Evolutionary conservation across 64 coral and sea anemone species (phyloP), one percentile per base, ranked within the genome.

Genomic region (Stichodactyla mertensii): DNA sequence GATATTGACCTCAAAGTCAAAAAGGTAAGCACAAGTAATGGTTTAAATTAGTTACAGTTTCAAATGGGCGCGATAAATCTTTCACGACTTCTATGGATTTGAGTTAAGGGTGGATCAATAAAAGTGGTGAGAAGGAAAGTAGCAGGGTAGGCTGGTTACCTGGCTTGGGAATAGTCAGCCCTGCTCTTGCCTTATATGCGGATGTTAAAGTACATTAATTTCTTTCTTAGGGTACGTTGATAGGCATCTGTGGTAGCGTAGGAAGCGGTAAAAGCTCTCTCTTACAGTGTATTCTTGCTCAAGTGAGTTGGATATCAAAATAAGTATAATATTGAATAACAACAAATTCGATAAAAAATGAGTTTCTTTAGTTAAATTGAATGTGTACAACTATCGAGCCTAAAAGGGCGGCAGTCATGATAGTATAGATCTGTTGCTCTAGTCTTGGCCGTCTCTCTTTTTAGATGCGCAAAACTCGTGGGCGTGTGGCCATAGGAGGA

Each of bases 221-320:
- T 78, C 19, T 79, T 88, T 84, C 9, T 7, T 22, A 93, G 95
- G 92, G 92, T 61, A 86, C 70, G 3, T 78, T 97, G 31, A 86
- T 97, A 82, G 95, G 91, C 78, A 91, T 97, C 53, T 97, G 95
- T 64, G 95, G 95, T 14, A 91, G 91, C 57, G 95, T 97, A 18
- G 95, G 95, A 55, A 97, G 95, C 84, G 95, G 95, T 15, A 97
- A 97, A 81, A 97, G 91, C 26, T 97, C 95, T 27, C 51, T 97
- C 4, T 54, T 97, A 61, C 86, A 91, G 80, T 89, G 91, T 67
- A 89, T 97, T 5, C 77, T 97, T 23, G 91, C 86, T 31, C 94
- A 96, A 90, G 94, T 96, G 84, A 85, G 77, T 88, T 52, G 7
- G n/a, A 79, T 6, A 23, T 69, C 56, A 58, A 58, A 58, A 58